These are phyloP conservation scores for Conistra vaccinii DNA, from an alignment of 2,888 invertebrate species.

Conservation along the genomic window DNA sequence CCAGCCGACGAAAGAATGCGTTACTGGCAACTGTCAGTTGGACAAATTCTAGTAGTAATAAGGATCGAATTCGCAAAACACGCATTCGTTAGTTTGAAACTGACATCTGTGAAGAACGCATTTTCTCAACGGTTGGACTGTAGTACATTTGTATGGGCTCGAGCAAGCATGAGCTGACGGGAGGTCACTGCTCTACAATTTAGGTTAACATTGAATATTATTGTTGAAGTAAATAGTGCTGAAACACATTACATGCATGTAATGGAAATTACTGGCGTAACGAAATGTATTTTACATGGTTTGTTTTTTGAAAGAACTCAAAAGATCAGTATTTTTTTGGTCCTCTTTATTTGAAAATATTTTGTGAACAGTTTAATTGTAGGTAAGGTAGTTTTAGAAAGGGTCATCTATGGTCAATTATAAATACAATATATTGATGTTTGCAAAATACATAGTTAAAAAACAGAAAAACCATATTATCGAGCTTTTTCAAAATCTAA, in stretches of 20 bases:
- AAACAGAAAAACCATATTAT: background rate
- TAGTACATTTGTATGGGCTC: slow-evolving; percentile 28
- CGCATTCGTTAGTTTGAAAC: too few relatives aligned
- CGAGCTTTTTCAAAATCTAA: background rate
- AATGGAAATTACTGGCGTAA: background rate
- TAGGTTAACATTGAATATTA: background rate
- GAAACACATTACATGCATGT: background rate
- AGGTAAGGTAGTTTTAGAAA: background rate
- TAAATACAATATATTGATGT: too few relatives aligned
- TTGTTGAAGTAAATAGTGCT: background rate
- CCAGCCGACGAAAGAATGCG: too few relatives aligned
- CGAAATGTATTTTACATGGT: background rate
- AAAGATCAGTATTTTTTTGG: background rate
- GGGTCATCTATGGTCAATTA: background rate
- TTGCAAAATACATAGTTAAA: background rate
- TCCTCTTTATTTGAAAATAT: background rate
- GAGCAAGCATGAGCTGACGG: background rate
- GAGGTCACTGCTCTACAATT: slow-evolving; percentile 40
- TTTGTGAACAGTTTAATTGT: background rate
- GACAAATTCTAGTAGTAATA: too few relatives aligned
- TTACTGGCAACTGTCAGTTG: too few relatives aligned
- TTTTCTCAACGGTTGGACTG: too few relatives aligned
- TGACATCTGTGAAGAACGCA: too few relatives aligned
- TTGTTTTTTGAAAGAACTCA: background rate
- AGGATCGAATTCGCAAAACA: too few relatives aligned